Base-by-base conservation (phyloP, 2,888 invertebrate genomes). In the Trichogramma evanescens region DNA sequence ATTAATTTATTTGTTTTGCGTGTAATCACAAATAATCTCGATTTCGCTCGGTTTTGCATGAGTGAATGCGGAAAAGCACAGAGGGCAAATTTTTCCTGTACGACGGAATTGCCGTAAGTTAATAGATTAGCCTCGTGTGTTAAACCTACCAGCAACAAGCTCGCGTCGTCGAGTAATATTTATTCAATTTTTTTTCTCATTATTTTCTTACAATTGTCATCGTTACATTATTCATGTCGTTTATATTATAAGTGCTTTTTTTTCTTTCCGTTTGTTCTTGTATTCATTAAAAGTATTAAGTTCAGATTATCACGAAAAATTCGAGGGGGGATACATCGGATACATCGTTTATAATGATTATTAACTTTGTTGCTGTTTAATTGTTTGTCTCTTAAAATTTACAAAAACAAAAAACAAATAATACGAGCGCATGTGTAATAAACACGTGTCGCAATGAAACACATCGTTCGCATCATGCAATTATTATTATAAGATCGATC, bases 1-100 rank as follows among this genome's bases (percentile, higher is more conserved):
- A 71, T 71, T 71, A 75, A 75, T 74, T 74, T 71, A 72, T 73
- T 26, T 72, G 70, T 70, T 72, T 72, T 76, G 74, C 69, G 26
- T 26, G 26, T 26, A 26, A 26, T 26, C 26, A 26, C 26, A 26
- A 26, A 26, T 26, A 26, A 26, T 26, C 26, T 26, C 26, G 26
- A 26, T 26, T 2, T 26, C 26, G 3, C 26, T 26, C 26, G 26
- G 26, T 26, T 26, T 26, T 26, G 26, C 26, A 26, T 26, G 26
- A 26, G 26, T 26, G 2, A 2, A 26, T 26, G 26, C 26, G 26
- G 26, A 26, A 26, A 26, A 26, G 26, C 62, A 69, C 69, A 72
- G 71, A 75, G 72, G 73, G 69, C 72, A 70, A 72, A 72, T 71
- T 71, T 64, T 72, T 69, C 68, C 71, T 74, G 71, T 70, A 71